phyloP scores from a whole-genome alignment of 2,113 vertebrate species.

The Perccottus glenii region DNA sequence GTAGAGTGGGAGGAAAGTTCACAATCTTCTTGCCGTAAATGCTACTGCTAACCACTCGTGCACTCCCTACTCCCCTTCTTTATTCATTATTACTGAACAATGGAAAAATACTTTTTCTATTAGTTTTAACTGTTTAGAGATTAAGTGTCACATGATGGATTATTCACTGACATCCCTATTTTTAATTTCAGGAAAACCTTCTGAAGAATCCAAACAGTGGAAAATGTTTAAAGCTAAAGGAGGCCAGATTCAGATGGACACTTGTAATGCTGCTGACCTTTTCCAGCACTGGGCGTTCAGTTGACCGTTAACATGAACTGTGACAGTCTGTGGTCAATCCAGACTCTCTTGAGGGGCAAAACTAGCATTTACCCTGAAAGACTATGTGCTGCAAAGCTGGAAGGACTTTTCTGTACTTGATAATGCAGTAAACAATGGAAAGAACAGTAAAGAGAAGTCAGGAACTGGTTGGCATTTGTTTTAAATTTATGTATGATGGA shows the following conservation, averaged over 20 bases:
- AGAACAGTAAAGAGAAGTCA: slow-evolving; percentile 24
- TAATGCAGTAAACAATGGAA: slow-evolving; percentile 32
- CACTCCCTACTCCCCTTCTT: too few relatives aligned
- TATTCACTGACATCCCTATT: neutral
- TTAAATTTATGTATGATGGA: slow-evolving; percentile 58
- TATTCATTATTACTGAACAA: too few relatives aligned
- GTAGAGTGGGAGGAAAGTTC: too few relatives aligned
- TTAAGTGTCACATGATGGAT: too few relatives aligned
- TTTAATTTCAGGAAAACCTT: slow-evolving; percentile 78
- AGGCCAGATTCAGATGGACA: slow-evolving; percentile 74
- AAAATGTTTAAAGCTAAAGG: slow-evolving; percentile 81
- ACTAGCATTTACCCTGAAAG: slow-evolving; percentile 3
- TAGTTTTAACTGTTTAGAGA: too few relatives aligned
- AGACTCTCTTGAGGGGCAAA: slow-evolving; percentile 3
- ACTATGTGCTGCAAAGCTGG: slow-evolving; percentile 10
- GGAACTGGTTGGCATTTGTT: slow-evolving; percentile 17
- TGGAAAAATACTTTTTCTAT: too few relatives aligned
- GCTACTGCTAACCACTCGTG: too few relatives aligned
- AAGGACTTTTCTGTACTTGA: slow-evolving; percentile 8
- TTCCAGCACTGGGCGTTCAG: slow-evolving; percentile 87
- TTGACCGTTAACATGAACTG: slow-evolving; percentile 66
- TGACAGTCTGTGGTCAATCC: slow-evolving; percentile 10
- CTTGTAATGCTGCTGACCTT: slow-evolving; percentile 79
- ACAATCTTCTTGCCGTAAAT: too few relatives aligned
- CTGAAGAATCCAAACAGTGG: slow-evolving; percentile 84